Percentiles rank a stretch among this genome's conserved stretches.
Evolutionary conservation across 64 coral and sea anemone species (phyloP).

Genomic region (Pocillopora damicornis): DNA sequence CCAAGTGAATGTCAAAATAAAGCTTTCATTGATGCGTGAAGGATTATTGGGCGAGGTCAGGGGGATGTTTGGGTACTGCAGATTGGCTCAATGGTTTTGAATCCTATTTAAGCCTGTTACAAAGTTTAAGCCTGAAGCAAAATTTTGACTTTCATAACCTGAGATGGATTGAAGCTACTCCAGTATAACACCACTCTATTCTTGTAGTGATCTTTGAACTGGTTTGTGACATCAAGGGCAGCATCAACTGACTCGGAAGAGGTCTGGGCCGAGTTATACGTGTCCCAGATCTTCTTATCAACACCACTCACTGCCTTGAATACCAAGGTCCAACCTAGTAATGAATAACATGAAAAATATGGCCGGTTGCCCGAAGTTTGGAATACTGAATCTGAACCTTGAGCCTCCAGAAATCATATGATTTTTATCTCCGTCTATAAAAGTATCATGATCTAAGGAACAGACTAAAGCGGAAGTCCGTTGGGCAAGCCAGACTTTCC

Average conservation of each 20-base stretch:
- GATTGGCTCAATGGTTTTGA: too few relatives aligned
- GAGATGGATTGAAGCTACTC: constrained; percentile 12
- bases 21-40: too few relatives aligned
- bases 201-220: constrained; percentile 43
- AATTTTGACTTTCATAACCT: background rate
- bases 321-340: constrained; percentile 7
- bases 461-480: too few relatives aligned
- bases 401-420: too few relatives aligned
- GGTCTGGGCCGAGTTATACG: background rate
- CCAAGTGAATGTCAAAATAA: too few relatives aligned
- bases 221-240: constrained; percentile 35
- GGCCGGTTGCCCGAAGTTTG: background rate
- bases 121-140: background rate
- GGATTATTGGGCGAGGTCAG: too few relatives aligned
- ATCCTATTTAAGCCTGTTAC: too few relatives aligned
- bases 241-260: background rate
- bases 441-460: too few relatives aligned
- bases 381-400: too few relatives aligned
- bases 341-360: background rate
- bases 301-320: background rate
- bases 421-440: too few relatives aligned
- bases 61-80: too few relatives aligned
- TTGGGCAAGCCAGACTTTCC: too few relatives aligned
- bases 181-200: constrained; percentile 23
- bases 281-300: background rate